Conservation (phyloP, 2,888 invertebrate species). For the Limnephilus lunatus region DNA sequence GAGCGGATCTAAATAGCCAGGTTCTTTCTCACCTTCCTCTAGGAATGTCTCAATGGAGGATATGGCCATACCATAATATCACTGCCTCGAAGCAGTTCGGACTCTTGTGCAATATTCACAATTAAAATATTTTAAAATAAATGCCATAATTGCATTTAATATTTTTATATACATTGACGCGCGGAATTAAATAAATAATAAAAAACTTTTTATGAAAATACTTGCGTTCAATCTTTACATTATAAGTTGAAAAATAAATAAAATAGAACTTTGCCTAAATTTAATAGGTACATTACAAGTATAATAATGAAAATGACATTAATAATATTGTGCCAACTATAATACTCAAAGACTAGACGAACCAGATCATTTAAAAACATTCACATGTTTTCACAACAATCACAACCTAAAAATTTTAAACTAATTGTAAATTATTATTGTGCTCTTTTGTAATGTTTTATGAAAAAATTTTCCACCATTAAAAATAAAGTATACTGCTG, state of each 20-base stretch:
- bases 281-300: background rate
- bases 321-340: background rate
- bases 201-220: background rate
- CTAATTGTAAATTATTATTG: background rate
- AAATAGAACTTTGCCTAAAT: background rate
- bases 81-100: no score
- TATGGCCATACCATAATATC: no score
- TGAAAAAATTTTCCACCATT: background rate
- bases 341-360: background rate
- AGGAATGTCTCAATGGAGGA: no score
- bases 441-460: background rate
- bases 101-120: no score
- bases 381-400: background rate
- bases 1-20: no score
- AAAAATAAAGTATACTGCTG: background rate
- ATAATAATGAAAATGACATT: no score
- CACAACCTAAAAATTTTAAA: background rate
- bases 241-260: background rate
- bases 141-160: background rate
- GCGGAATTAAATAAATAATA: background rate
- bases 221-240: background rate
- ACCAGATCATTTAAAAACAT: background rate
- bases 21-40: no score
- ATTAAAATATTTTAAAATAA: background rate
- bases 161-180: background rate